Conservation (phyloP, 2,113 vertebrate genomes). For the Panthera uncia region DNA sequence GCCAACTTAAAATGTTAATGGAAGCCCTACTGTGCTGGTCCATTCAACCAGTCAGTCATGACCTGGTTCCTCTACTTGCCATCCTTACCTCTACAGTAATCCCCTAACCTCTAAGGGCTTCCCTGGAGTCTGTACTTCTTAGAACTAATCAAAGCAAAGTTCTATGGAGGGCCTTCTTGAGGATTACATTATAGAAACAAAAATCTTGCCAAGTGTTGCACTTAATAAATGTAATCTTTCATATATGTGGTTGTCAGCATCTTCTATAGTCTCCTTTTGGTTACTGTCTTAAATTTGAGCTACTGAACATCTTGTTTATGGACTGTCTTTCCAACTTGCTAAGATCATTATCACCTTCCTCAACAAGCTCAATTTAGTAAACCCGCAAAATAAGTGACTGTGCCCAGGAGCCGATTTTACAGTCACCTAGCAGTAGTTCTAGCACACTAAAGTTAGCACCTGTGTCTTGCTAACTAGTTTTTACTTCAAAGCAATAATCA, state of each 20-base stretch:
- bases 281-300: background rate
- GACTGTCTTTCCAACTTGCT: background rate
- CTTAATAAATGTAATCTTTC: background rate
- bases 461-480: background rate
- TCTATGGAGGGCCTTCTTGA: background rate
- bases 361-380: background rate
- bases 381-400: background rate
- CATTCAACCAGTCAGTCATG: background rate
- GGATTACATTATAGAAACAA: background rate
- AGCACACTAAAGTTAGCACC: background rate
- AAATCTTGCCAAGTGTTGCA: background rate
- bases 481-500: background rate
- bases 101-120: background rate
- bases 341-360: slow-evolving; percentile 7
- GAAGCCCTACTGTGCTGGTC: background rate
- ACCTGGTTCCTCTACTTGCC: background rate
- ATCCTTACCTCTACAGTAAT: background rate
- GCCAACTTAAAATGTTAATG: background rate
- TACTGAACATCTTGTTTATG: background rate
- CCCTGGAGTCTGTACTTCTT: background rate
- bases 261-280: background rate
- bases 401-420: background rate
- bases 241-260: background rate
- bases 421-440: background rate
- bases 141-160: background rate